Percentiles rank a stretch among this genome's conserved stretches.
Evolutionary conservation across 1,140 invertebrate species (phyloP).

Genomic region (Potamilus streckersoni): DNA sequence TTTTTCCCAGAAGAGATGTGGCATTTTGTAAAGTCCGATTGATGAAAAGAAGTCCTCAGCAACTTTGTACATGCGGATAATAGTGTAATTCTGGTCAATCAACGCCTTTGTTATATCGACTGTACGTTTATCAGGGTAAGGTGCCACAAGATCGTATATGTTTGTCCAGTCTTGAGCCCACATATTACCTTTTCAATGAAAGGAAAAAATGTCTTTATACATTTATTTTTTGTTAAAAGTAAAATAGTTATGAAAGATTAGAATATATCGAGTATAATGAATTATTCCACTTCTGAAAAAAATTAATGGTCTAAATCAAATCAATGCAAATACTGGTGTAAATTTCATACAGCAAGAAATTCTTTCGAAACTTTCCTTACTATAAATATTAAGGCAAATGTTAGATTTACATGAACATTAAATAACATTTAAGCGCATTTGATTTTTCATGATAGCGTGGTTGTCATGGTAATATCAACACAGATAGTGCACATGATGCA

Average conservation of each 20-base stretch:
- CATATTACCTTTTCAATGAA: slow-evolving; percentile 76
- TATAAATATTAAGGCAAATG: no score
- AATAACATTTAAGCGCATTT: no score
- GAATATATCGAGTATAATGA: no score
- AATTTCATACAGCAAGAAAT: no score
- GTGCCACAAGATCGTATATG: slow-evolving; percentile 81
- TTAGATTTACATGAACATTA: no score
- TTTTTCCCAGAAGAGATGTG: slow-evolving; percentile 71
- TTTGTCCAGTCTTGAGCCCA: slow-evolving; percentile 89
- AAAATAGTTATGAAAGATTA: background rate
- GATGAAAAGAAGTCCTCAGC: slow-evolving; percentile 89
- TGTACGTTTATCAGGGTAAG: slow-evolving; percentile 80
- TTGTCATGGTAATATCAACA: no score
- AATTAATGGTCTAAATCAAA: no score
- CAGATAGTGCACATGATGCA: no score
- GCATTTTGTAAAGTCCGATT: slow-evolving; percentile 84
- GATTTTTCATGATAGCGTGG: no score
- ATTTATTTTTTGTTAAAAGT: background rate
- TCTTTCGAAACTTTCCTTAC: no score
- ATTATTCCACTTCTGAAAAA: no score
- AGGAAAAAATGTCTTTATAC: background rate
- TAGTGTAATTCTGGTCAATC: slow-evolving; percentile 80
- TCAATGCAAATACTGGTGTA: no score
- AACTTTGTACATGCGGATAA: slow-evolving; percentile 75
- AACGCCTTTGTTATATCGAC: slow-evolving; percentile 76